These are phyloP conservation scores for Mustelus asterias DNA, from an alignment of 2,113 vertebrate genomes.

Conservation along the genomic window DNA sequence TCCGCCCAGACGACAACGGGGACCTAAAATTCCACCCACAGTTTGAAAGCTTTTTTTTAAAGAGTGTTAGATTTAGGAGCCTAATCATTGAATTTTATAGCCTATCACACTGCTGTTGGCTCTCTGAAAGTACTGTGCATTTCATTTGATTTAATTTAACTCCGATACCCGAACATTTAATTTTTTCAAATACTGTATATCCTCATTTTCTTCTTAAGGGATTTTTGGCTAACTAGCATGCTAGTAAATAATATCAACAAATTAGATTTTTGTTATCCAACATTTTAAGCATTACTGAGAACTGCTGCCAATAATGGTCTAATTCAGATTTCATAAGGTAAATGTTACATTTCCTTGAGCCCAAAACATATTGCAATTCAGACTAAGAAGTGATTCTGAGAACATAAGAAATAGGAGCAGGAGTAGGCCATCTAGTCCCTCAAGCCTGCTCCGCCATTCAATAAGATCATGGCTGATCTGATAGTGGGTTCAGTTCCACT, in stretches of 20 bases:
- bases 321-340: background rate
- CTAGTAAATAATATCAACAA: background rate
- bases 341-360: background rate
- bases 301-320: background rate
- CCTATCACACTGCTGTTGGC: background rate
- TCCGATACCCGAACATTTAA: background rate
- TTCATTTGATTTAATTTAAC: background rate
- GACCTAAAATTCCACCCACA: too few species aligned
- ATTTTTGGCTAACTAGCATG: background rate
- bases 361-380: background rate
- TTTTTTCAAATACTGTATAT: background rate
- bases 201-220: background rate
- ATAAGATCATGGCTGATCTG: too few species aligned
- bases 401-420: too few species aligned
- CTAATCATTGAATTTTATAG: background rate
- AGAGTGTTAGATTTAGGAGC: too few species aligned
- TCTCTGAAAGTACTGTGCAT: background rate
- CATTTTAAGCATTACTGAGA: background rate
- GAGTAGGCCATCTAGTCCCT: too few species aligned
- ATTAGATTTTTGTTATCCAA: background rate
- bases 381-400: background rate
- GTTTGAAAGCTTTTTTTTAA: background rate
- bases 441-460: too few species aligned
- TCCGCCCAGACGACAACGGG: too few species aligned
- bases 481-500: too few species aligned